A percentile compares a stretch with the other conserved stretches of the same genome.
phyloP scores from a whole-genome alignment of 2,113 vertebrate species.

The Bothrops jararaca region DNA sequence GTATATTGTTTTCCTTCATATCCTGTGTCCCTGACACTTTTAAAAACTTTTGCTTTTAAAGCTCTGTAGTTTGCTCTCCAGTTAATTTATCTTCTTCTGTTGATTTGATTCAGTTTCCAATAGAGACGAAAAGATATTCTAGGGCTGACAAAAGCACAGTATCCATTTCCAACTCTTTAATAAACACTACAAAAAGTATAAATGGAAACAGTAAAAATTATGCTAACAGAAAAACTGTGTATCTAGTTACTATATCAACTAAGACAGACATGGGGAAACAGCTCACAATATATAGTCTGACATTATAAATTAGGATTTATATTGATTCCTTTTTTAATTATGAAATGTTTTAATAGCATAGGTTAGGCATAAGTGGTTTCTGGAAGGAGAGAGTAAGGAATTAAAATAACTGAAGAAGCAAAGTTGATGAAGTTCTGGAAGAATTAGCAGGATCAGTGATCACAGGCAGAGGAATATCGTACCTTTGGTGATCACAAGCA shows the following conservation, averaged over 20 bases:
- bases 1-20: not conserved
- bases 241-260: constrained; percentile 52
- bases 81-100: constrained; percentile 30
- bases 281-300: constrained; percentile 8
- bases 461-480: not conserved
- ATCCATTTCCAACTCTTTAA: constrained; percentile 16
- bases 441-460: not conserved
- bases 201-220: constrained; percentile 47
- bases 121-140: constrained; percentile 53
- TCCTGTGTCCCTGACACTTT: not conserved
- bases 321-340: constrained; percentile 45
- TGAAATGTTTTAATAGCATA: constrained; percentile 22
- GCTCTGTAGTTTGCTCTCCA: constrained; percentile 37
- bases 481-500: not conserved
- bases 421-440: not conserved
- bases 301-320: constrained; percentile 48
- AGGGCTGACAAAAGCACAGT: constrained; percentile 49
- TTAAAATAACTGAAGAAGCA: not conserved
- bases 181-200: constrained; percentile 35
- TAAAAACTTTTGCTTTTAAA: not conserved
- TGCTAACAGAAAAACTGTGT: constrained; percentile 39
- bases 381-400: not conserved
- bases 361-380: constrained; percentile 17
- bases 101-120: constrained; percentile 43
- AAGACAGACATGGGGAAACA: constrained; percentile 21